Evolutionary conservation across 64 coral and sea anemone species (phyloP), one percentile per base, ranked within the genome.

Genomic region (Acropora yongei): DNA sequence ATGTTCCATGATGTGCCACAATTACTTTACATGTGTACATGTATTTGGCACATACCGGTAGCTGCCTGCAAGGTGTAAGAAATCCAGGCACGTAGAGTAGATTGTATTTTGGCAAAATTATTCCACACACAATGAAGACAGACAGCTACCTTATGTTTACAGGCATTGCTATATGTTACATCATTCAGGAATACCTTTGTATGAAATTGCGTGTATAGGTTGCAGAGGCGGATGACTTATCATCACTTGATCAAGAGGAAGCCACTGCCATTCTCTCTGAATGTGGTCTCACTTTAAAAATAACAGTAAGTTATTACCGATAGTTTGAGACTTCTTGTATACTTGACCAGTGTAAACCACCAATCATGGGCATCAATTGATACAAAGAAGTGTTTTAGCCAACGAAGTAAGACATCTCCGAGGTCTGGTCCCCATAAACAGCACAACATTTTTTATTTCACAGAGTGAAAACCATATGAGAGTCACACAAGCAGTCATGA

Each of bases 21-120:
- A 76, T 76, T 41, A 76, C 74, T 76, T 76, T 76, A 76, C 14
- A 44, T 63, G 60, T 73, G n/a, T 73, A 73, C 69, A 73, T 73
- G 69, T 73, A 73, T 73, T 73, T 73, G 41, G 69, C n/a, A 41
- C n/a, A 73, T 42, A 30, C 30, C 30, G 30, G 30, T 30, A 41
- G 16, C 69, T 73, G 68, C 69, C 41, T 72, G 68, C 3, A 39
- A 41, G 68, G n/a, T 73, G 4, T 41, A 10, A 73, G 39, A 73
- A 73, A 73, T 73, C 69, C 69, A 73, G 69, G 19, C 69, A 73
- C 39, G 69, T 73, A 10, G 9, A 63, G 60, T 73, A 73, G n/a
- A 73, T 10, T 20, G n/a, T 72, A 39, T 7, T 72, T 73, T 73
- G 69, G n/a, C 69, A 73, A 73, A 73, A 73, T 40, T 20, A 39